Evolutionary conservation across 2,113 vertebrate species (phyloP), one percentile per base, ranked within the genome.

Genomic region (Rhinoderma darwinii): DNA sequence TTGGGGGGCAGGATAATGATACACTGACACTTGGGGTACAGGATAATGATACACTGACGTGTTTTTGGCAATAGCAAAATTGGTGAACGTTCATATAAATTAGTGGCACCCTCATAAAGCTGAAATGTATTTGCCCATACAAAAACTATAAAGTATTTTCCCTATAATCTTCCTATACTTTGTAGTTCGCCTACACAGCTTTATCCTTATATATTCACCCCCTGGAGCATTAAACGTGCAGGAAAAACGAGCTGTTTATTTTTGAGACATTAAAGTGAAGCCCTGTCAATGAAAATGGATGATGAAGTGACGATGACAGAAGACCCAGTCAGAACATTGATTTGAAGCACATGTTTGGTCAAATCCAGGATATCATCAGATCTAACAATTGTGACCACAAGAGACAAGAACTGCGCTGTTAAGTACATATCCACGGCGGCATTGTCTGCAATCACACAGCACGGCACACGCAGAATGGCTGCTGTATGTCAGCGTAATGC

Each of bases 391-490:
- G n/a, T 47, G 63, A 66, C 76, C 50, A 54, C 81, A 70, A 12
- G 61, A 70, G 39, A 32, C 47, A 56, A 15, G 30, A 12, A 51
- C 61, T 8, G 30, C 30, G 20, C 70, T 56, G 22, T 22, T 18
- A 73, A 22, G 35, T 4, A 54, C 80, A 47, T 12, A n/a, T 73
- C 30, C 35, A 14, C 54, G 63, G 27, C 14, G 14, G 50, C 41
- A 25, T 22, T n/a, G 82, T 83, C 32, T 72, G 66, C 68, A 83
- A 83, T 83, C 82, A 83, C 18, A 79, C 20, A 37, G 14, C 32
- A 14, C 20, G 12, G 8, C 76, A 59, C 47, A 37, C 47, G 30
- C 43, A 39, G 70, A 41, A 39, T 35, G 44, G n/a, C 41, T 27
- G 32, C 50, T 59, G 47, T 37, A 54, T 83, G 10, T 70, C 61